Conservation (phyloP, 2,113 vertebrate species). For the Cyanoderma ruficeps region DNA sequence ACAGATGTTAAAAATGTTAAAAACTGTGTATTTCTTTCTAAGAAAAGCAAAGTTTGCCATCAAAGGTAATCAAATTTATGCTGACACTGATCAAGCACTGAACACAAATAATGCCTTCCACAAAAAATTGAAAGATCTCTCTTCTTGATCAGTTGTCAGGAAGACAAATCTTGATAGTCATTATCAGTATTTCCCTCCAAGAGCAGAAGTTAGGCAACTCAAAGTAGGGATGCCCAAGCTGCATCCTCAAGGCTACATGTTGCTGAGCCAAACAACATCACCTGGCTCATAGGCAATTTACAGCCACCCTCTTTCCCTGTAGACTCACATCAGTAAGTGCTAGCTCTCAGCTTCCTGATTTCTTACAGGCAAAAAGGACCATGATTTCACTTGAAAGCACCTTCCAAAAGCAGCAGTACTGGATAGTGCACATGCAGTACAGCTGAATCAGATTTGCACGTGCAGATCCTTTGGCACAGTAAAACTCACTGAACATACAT, state of each 20-base stretch:
- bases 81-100: background rate
- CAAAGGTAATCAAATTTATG: background rate
- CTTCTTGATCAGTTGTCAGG: background rate
- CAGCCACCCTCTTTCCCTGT: background rate
- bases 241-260: background rate
- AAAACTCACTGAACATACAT: background rate
- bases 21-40: background rate
- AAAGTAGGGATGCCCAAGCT: background rate
- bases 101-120: background rate
- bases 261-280: background rate
- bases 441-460: background rate
- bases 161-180: background rate
- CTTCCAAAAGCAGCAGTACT: background rate
- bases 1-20: background rate
- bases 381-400: background rate
- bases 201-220: background rate
- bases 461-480: background rate
- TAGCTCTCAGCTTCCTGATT: background rate
- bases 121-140: background rate
- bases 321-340: background rate
- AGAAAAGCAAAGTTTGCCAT: background rate
- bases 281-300: background rate
- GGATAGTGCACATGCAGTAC: rapidly evolving
- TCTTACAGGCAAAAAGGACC: background rate
- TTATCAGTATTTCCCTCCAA: background rate